Evolutionary conservation across 2,888 invertebrate genomes (phyloP), one percentile per base, ranked within the genome.

Genomic region (Dermolepida albohirtum): DNA sequence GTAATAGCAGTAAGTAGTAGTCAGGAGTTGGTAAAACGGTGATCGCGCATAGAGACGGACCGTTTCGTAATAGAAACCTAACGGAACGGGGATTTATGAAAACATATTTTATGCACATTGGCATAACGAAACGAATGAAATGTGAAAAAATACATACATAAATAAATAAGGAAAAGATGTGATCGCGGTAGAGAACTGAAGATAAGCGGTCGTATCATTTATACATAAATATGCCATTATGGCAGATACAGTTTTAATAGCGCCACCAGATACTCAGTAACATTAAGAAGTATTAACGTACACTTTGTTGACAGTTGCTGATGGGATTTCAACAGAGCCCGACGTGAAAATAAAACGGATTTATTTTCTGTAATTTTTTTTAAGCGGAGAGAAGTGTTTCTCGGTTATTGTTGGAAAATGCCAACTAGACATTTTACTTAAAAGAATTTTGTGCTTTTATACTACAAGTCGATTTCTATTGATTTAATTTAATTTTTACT

Each of bases 21-120:
- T 44, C 12, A 22, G 22, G 14, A 22, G 34, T 57, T 44, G 41
- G 16, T 55, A 41, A 55, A 59, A 44, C 40, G 29, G 22, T 27
- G 34, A 34, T 34, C 34, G 34, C 34, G 29, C 59, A 14, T 47
- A 16, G 29, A 14, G 59, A 59, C 41, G 57, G 44, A 43, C 27
- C 14, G 59, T 59, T 59, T 59, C 59, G 59, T 44, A 59, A 59
- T 44, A 29, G 44, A 59, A 47, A 34, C 10, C 59, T 59, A 59
- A 59, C 59, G 59, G 59, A 59, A 12, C 16, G 29, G 34, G 16
- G 59, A 44, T 59, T 59, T 44, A 47, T 44, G 59, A 59, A 59
- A 59, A 29, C 29, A 59, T 44, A 44, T 59, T 44, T 59, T 59
- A 59, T 44, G 44, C 44, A 29, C 44, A 59, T 59, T 47, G 29